A percentile compares a stretch with the other conserved stretches of the same genome.
Evolutionary conservation across 1,140 invertebrate species (phyloP).

Genomic region (Lepidurus couesii): DNA sequence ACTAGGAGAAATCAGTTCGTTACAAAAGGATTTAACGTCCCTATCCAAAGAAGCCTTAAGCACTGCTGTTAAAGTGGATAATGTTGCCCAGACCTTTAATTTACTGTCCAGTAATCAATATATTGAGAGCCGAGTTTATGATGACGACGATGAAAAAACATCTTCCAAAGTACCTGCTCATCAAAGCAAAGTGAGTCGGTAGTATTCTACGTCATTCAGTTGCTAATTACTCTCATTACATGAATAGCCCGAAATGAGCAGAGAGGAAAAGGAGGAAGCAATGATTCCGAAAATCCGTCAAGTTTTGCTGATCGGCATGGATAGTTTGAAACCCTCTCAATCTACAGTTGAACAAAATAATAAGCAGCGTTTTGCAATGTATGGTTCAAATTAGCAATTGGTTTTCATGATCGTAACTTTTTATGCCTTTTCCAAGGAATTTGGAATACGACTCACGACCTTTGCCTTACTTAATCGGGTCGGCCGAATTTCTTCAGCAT

Average conservation of each 20-base stretch:
- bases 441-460: background rate
- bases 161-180: background rate
- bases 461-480: slow-evolving; percentile 29
- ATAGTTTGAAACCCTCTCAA: background rate
- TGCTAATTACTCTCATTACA: background rate
- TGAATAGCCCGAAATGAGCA: background rate
- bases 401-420: background rate
- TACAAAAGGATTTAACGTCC: slow-evolving; percentile 19
- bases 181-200: background rate
- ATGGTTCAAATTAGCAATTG: too few species aligned
- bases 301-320: background rate
- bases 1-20: background rate
- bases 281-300: background rate
- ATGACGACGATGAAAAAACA: slow-evolving; percentile 27
- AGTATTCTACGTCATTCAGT: slow-evolving; percentile 23
- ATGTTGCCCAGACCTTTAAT: slow-evolving; percentile 28
- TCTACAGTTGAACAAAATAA: background rate
- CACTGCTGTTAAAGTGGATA: slow-evolving; percentile 8
- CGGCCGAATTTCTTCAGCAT: slow-evolving; percentile 23
- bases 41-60: slow-evolving; percentile 21
- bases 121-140: slow-evolving; percentile 31
- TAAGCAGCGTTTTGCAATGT: background rate
- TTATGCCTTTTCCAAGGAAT: background rate
- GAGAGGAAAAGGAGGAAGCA: slow-evolving; percentile 16
- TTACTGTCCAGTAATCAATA: slow-evolving; percentile 30